These are phyloP conservation scores for Philaethria dido DNA, from an alignment of 2,888 invertebrate genomes.

Conservation along the genomic window DNA sequence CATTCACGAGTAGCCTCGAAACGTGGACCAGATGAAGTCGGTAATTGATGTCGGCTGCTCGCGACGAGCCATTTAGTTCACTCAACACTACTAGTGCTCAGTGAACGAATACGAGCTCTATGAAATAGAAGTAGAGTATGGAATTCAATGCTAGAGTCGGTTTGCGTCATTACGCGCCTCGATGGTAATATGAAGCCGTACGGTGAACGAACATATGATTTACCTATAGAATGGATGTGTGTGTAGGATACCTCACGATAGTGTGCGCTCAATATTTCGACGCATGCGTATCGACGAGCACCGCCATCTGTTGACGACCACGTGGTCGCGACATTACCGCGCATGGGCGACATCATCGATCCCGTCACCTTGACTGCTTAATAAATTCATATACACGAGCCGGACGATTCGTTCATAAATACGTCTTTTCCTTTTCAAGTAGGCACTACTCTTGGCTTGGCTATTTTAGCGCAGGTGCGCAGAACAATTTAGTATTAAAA, in stretches of 20 bases:
- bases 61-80: slow-evolving; percentile 68
- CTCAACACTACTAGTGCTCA: slow-evolving; percentile 62
- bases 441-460: slow-evolving; percentile 24
- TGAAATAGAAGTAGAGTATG: slow-evolving; percentile 37
- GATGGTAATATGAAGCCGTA: slow-evolving; percentile 77
- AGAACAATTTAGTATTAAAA: neutral
- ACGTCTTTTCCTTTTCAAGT: slow-evolving; percentile 35
- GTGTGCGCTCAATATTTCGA: slow-evolving; percentile 73
- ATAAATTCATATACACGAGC: slow-evolving; percentile 74
- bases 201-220: slow-evolving; percentile 79
- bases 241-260: slow-evolving; percentile 48
- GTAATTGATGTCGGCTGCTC: slow-evolving; percentile 74
- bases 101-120: slow-evolving; percentile 50
- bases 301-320: slow-evolving; percentile 80
- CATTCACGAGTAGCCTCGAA: slow-evolving; percentile 40
- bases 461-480: slow-evolving; percentile 35
- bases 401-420: slow-evolving; percentile 52
- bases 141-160: slow-evolving; percentile 46
- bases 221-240: slow-evolving; percentile 53
- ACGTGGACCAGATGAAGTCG: slow-evolving; percentile 62
- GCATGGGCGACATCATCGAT: slow-evolving; percentile 74
- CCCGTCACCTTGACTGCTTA: slow-evolving; percentile 75
- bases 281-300: slow-evolving; percentile 70
- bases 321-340: slow-evolving; percentile 59
- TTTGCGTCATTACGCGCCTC: slow-evolving; percentile 73